These are phyloP conservation scores for Daktulosphaira vitifoliae DNA, from an alignment of 1,140 invertebrate species.

Conservation along the genomic window DNA sequence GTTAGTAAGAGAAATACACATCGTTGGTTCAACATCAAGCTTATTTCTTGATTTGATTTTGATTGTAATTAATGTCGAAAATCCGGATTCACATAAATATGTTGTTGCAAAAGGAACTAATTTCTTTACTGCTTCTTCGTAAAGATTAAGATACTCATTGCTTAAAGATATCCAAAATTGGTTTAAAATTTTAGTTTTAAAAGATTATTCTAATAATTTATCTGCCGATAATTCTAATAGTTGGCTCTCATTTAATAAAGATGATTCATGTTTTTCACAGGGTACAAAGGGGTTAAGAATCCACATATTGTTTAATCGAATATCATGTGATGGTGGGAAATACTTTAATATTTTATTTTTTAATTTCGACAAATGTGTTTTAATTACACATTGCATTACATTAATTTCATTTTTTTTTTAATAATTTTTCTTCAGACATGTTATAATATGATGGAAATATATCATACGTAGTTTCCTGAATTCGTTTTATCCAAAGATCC, in stretches of 20 bases:
- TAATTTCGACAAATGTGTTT: not conserved
- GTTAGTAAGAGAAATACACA: not conserved
- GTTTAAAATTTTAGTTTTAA: not conserved
- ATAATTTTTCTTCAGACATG: not conserved
- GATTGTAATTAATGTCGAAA: not conserved
- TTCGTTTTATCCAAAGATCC: too few species aligned
- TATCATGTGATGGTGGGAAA: not conserved
- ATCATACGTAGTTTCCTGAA: too few species aligned
- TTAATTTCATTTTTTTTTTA: not conserved
- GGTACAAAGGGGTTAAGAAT: not conserved
- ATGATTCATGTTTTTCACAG: not conserved
- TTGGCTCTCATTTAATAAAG: not conserved
- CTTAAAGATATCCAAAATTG: not conserved
- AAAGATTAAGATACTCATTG: not conserved
- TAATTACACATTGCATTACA: not conserved
- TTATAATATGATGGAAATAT: conserved; percentile 1
- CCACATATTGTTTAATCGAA: not conserved
- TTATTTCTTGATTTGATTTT: not conserved
- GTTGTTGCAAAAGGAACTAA: not conserved
- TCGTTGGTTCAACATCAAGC: not conserved
- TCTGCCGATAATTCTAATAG: not conserved
- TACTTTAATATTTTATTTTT: not conserved
- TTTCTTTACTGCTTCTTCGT: not conserved
- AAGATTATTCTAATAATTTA: not conserved
- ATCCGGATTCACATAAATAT: not conserved